Evolutionary conservation across 2,113 vertebrate species (phyloP).

Genomic region (Uria lomvia): DNA sequence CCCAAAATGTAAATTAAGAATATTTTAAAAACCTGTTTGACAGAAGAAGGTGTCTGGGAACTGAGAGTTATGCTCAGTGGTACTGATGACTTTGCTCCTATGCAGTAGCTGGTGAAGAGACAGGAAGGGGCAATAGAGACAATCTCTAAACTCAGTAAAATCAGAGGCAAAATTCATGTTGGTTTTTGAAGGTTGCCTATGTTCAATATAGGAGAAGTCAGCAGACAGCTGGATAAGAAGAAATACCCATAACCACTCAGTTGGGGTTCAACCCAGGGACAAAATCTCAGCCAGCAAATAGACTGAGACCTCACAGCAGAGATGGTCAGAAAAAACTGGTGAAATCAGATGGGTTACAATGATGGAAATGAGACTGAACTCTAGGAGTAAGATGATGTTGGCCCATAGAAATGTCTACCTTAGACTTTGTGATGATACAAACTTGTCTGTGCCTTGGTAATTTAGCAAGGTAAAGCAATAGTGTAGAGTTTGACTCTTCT

Average conservation of each 20-base stretch:
- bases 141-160: background rate
- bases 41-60: slow-evolving; percentile 6
- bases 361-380: background rate
- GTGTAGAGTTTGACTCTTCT: background rate
- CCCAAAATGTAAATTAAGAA: slow-evolving; percentile 31
- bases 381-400: background rate
- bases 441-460: background rate
- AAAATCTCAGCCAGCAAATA: background rate
- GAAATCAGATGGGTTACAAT: background rate
- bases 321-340: background rate
- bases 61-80: background rate
- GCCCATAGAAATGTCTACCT: background rate
- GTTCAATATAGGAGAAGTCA: background rate
- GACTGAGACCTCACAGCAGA: background rate
- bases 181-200: background rate
- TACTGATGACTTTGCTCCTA: background rate
- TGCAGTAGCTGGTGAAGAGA: background rate
- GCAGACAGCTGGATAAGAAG: background rate
- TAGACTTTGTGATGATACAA: background rate
- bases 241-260: background rate
- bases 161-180: background rate
- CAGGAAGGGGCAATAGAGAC: background rate
- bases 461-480: background rate
- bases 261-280: background rate
- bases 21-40: slow-evolving; percentile 28